phyloP scores from a whole-genome alignment of 2,113 vertebrate species.

The rabbit (Oryctolagus cuniculus) region mOryCun1.1 NC_091443.1:104946001-104946500 shows the following conservation, averaged over 20 bases:
- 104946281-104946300: slow-evolving; percentile 5
- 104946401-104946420: slow-evolving; percentile 22
- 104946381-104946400: background rate
- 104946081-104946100: background rate
- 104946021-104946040: background rate
- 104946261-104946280: background rate
- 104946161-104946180: background rate
- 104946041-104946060: background rate
- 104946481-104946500: slow-evolving; percentile 1
- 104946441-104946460: slow-evolving; percentile 5
- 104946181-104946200: background rate
- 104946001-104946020: background rate
- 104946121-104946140: background rate
- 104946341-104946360: slow-evolving; percentile 17
- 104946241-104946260: background rate
- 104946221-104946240: background rate
- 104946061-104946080: background rate
- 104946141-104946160: slow-evolving; percentile 27
- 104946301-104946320: background rate
- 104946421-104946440: background rate
- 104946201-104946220: background rate
- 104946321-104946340: background rate
- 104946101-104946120: background rate
- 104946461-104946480: slow-evolving; percentile 40
- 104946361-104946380: background rate